phyloP scores from a whole-genome alignment of 1,140 invertebrate genomes.

The Nasonia vitripennis region DNA sequence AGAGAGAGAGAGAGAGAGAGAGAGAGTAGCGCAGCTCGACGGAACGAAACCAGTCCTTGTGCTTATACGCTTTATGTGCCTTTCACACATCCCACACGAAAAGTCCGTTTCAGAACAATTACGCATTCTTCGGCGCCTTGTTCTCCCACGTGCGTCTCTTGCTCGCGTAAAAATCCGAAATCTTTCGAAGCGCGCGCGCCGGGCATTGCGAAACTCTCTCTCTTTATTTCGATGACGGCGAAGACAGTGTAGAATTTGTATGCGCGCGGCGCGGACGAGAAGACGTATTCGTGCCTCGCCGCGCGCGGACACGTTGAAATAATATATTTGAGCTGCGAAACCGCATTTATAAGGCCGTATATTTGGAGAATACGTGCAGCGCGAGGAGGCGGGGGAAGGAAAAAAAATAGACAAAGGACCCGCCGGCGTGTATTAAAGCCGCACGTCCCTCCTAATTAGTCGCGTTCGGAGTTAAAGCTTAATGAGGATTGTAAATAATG shows the following conservation, averaged over 20 bases:
- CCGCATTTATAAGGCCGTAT: constrained; percentile 1
- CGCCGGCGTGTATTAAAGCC: constrained; percentile 21
- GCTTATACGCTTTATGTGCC: constrained; percentile 28
- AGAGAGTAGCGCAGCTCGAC: constrained; percentile 44
- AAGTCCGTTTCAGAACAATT: constrained; percentile 69
- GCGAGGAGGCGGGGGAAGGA: background rate
- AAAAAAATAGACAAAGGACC: constrained; percentile 8
- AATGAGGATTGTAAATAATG: constrained; percentile 51
- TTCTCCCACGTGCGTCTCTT: constrained; percentile 63
- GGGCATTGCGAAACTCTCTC: background rate
- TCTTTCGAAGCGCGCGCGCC: background rate
- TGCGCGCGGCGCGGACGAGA: no score
- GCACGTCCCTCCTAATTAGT: constrained; percentile 40
- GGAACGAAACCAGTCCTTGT: constrained; percentile 57
- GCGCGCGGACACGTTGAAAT: no score
- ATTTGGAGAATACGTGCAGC: background rate
- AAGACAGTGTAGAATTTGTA: no score
- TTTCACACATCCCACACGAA: constrained; percentile 68
- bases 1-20: background rate
- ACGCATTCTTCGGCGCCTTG: constrained; percentile 65
- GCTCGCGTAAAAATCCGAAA: background rate
- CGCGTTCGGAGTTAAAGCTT: constrained; percentile 41
- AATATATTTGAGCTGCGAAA: no score
- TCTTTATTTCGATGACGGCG: no score
- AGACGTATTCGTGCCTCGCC: no score